These are phyloP conservation scores for Calosoma granatense DNA, from an alignment of 1,140 invertebrate genomes.

Conservation along the genomic window DNA sequence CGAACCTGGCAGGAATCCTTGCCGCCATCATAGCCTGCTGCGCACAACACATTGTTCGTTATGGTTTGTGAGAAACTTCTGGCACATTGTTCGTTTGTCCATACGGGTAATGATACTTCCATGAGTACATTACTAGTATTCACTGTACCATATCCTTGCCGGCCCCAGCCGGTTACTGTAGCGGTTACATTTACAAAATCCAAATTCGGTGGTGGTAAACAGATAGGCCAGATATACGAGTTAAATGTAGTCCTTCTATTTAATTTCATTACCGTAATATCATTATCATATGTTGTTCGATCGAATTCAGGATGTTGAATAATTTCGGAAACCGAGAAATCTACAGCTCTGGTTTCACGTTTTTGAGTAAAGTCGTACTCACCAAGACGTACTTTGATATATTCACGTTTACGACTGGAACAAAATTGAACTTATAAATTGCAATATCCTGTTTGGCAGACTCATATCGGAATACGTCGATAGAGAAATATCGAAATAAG, in stretches of 20 bases:
- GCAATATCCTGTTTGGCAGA: no score
- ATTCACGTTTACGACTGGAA: constrained; percentile 45
- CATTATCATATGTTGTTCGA: constrained; percentile 56
- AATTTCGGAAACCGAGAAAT: constrained; percentile 53
- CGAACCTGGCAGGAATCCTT: constrained; percentile 70
- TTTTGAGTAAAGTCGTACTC: constrained; percentile 61
- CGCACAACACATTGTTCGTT: constrained; percentile 57
- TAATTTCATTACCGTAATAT: constrained; percentile 70
- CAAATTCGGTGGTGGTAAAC: constrained; percentile 56
- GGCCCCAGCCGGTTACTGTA: constrained; percentile 69
- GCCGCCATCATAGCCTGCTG: constrained; percentile 57
- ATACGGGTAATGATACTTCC: constrained; percentile 71
- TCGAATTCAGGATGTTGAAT: constrained; percentile 54
- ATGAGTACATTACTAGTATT: constrained; percentile 56
- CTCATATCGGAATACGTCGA: no score
- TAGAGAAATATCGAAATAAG: constrained; percentile 7
- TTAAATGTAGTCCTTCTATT: constrained; percentile 56
- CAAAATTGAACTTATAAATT: no score
- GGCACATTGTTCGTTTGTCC: constrained; percentile 59
- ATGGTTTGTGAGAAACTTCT: constrained; percentile 51
- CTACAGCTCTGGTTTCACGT: constrained; percentile 52
- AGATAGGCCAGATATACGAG: constrained; percentile 74
- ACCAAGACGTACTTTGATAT: constrained; percentile 62
- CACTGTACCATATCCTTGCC: constrained; percentile 50
- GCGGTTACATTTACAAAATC: constrained; percentile 52